Evolutionary conservation across 2,888 invertebrate species (phyloP).

Genomic region (Troides helena): DNA sequence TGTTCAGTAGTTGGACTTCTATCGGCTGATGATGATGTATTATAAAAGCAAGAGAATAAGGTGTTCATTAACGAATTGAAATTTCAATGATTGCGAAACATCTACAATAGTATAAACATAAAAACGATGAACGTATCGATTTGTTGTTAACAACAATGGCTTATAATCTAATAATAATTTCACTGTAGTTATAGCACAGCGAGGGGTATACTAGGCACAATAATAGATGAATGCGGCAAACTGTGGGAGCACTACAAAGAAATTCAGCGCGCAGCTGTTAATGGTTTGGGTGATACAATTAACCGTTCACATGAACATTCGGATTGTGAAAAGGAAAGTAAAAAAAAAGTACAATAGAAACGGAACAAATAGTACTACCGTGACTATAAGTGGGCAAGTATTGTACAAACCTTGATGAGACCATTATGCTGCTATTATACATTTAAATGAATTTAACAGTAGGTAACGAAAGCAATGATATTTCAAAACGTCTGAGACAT

Average conservation of each 20-base stretch:
- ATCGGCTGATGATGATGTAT: not conserved
- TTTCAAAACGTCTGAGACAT: too few relatives aligned
- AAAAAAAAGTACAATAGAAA: not conserved
- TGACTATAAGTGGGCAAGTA: not conserved
- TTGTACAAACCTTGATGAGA: too few relatives aligned
- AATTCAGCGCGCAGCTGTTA: constrained; percentile 15
- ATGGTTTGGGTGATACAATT: constrained; percentile 4
- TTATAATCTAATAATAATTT: constrained; percentile 17
- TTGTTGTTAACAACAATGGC: constrained; percentile 2
- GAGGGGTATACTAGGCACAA: constrained; percentile 7
- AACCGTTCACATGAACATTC: constrained; percentile 5
- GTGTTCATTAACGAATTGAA: not conserved
- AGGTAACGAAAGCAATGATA: too few relatives aligned
- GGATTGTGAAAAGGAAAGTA: not conserved
- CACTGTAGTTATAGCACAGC: constrained; percentile 10
- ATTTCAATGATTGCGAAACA: not conserved
- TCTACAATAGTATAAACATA: not conserved
- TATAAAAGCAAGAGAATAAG: not conserved
- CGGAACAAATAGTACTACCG: not conserved
- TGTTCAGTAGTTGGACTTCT: too few relatives aligned
- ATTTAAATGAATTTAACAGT: not conserved
- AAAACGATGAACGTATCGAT: constrained; percentile 1
- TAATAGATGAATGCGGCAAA: constrained; percentile 22
- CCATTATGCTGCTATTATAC: not conserved
- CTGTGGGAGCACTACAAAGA: constrained; percentile 11